Evolutionary conservation across 2,888 invertebrate species (phyloP), one percentile per base, ranked within the genome.

Genomic region (Eustalomyia histrio): DNA sequence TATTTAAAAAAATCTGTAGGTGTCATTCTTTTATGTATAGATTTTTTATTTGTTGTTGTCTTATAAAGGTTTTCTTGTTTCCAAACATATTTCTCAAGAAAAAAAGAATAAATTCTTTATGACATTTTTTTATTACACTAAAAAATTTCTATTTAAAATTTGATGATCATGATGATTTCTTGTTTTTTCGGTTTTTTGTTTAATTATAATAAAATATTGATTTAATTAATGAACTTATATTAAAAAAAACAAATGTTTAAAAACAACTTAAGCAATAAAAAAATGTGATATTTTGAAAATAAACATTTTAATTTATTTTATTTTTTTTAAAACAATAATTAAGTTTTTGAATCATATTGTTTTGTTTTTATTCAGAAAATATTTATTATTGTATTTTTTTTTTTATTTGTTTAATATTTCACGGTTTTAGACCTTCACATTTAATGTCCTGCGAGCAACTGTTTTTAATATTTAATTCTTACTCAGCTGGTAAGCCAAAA

Each of bases 401-500:
- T 58, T 29, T 14, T 57, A 33, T 57, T 33, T n/a, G 24, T 24
- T 29, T n/a, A 57, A 24, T 35, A 14, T 61, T 63, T 14, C 12
- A 47, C 29, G 7, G 3, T 29, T n/a, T 73, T 43, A 29, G 61
- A 78, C 78, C 76, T 47, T 61, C n/a, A 21, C 55, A 74, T 58
- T 74, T 69, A 53, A 74, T 55, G 65, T 74, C 67, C 78, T 71
- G 71, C 78, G 78, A 67, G 61, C 55, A 75, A 81, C 81, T 81
- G 78, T 72, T 80, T 75, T 10, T 47, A 17, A 33, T 24, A 21
- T 53, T 61, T 43, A 53, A 50, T 55, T 43, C 43, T 18, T 50
- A 75, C 65, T 55, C 74, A 78, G 74, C 74, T 78, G 78, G 74
- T 81, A 81, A 81, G 78, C 81, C 81, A 17, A 61, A 78, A 76